Evolutionary conservation across 2,888 invertebrate species (phyloP), one percentile per base, ranked within the genome.

Genomic region (Leptopilina drosophilae): DNA sequence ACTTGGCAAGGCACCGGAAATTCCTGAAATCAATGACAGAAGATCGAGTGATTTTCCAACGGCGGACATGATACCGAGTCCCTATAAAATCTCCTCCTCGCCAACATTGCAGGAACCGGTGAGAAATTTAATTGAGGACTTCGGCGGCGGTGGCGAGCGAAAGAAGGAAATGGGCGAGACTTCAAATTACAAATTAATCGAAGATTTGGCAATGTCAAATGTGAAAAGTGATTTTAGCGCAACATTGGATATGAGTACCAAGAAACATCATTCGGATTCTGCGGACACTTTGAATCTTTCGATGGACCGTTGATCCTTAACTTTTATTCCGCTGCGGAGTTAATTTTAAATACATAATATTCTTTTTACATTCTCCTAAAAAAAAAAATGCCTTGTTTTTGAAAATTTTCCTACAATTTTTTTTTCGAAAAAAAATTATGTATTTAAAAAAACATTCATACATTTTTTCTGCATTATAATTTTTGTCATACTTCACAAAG

Each of bases 271-370:
- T 82, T 79, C 80, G 26, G 91, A 91, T 65, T 84, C 86, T 14
- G 87, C 86, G 7, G 91, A 91, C 69, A 89, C 91, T 9, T 81
- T 91, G 77, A 91, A 91, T 85, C 84, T 91, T 15, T 89, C 90
- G 3, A 91, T 90, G 80, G 91, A 91, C 81, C 88, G 89, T 49
- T 86, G 88, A 78, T 88, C 7, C 5, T 33, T 33, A 5, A 33
- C 33, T 33, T 33, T 33, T 33, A 33, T 33, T 33, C 5, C 5
- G 33, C 33, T 33, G 33, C 20, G 1, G 33, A 33, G 33, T 33
- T 4, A 1, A 33, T 33, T 33, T 33, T 33, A 33, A 33, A 33
- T 33, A 33, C 33, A 20, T 20, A 20, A 20, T 20, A 20, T 33
- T 33, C 5, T 33, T 33, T 33, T 33, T 20, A 20, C 20, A 20